These are phyloP conservation scores for Bradypodion ventrale DNA, from an alignment of 2,797 vertebrate species.

Conservation along the genomic window DNA sequence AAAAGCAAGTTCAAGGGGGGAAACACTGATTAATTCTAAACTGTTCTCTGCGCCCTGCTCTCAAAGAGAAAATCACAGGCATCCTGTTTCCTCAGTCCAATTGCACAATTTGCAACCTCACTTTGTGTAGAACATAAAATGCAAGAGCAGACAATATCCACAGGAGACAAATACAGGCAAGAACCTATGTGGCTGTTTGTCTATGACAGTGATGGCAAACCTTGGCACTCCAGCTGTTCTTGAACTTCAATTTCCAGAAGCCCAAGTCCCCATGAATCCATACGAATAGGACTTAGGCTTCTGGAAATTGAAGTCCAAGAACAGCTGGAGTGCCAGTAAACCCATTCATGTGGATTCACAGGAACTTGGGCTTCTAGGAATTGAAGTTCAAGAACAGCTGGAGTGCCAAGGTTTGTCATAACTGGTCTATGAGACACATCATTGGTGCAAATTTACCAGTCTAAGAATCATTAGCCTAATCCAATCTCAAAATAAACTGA, in stretches of 20 bases:
- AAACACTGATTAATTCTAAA: not conserved
- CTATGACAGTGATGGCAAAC: too few species aligned
- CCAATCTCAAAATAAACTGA: not conserved
- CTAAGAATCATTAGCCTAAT: not conserved
- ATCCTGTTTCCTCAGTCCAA: not conserved
- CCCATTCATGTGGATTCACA: too few species aligned
- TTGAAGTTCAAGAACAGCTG: too few species aligned
- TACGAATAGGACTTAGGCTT: too few species aligned
- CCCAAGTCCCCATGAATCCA: too few species aligned
- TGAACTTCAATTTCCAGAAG: too few species aligned
- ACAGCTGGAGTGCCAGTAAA: too few species aligned
- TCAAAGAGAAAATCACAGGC: not conserved
- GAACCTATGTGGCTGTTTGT: not conserved
- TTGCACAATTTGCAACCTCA: not conserved
- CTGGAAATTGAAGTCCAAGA: too few species aligned
- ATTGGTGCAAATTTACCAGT: too few species aligned
- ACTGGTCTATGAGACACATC: not conserved
- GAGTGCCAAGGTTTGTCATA: too few species aligned
- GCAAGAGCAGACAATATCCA: not conserved
- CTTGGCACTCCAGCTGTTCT: too few species aligned
- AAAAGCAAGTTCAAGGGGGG: not conserved
- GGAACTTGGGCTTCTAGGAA: too few species aligned
- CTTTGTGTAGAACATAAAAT: not conserved
- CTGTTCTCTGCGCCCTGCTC: not conserved
- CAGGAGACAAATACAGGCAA: not conserved